Base-by-base conservation (phyloP, 2,888 invertebrate species). In the Morpho helenor region DNA sequence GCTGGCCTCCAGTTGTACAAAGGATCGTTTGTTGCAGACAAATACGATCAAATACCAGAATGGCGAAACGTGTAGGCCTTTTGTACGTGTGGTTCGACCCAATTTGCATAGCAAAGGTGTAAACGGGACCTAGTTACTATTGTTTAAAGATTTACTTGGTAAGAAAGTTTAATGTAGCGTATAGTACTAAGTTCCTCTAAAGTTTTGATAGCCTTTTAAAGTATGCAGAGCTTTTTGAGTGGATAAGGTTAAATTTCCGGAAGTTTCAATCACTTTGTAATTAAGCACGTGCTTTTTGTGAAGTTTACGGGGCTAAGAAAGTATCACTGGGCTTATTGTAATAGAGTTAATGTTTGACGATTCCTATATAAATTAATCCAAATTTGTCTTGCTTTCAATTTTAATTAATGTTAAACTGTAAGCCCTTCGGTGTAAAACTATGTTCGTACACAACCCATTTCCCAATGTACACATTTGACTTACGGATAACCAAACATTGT, bases 41-140 rank as follows among this genome's bases (percentile, higher is more conserved):
- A 63, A 63, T 63, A 60, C 60, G 55, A 63, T 63, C 60, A 58
- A 63, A 63, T 60, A 63, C 52, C 52, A 53, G 62, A 55, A 61
- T 58, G 48, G 60, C 48, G 57, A 44, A 56, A 57, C 60, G 46
- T 41, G 53, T 53, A 57, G 57, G 62, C 60, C 59, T 63, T 62
- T 63, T 63, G 31, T 41, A 57, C 48, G 48, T 56, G 49, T 8
- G 52, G 57, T 56, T 60, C 55, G 52, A 57, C 55, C 56, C 54
- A 60, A 63, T 60, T 63, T 63, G 52, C 62, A 60, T 58, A 31
- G 52, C 47, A 55, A 53, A 63, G 49, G 60, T 60, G 46, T 62
- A 54, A 51, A 57, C 16, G 49, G 59, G 52, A 57, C 55, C 43
- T 56, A 60, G 57, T 57, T 46, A 16, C 39, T 49, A 62, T 57